Evolutionary conservation across 2,113 vertebrate species (phyloP), one percentile per base, ranked within the genome.

Genomic region (Neoarius graeffei): DNA sequence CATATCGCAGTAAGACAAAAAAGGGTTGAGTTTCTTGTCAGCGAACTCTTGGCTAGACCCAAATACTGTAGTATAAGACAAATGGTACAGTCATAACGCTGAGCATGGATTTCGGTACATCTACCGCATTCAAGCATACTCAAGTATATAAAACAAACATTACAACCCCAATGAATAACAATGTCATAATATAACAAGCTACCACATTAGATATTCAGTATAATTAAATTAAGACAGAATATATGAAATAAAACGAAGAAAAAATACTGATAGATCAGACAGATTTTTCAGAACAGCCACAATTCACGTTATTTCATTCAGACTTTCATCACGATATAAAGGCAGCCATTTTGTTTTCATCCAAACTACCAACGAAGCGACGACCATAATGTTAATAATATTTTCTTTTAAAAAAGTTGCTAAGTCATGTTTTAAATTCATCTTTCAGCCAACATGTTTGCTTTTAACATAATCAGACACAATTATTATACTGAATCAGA

Each of bases 1-100:
- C 27, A 52, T 57, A 83, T 90, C 89, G 85, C 87, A 57, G 81
- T 81, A 76, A 67, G 48, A 81, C 56, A 59, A 30, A 42, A 86
- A 74, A 81, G 54, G 59, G 6, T 50, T 80, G 2, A 73, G 80
- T 86, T 83, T 83, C 73, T 64, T 80, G 27, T 88, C 74, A 73
- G n/a, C 64, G 27, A 42, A 42, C 42, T 66, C 64, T 48, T 67
- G n/a, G 17, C 4, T 62, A 85, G 2, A 83, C 60, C 13, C 35
- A 7, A 86, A 50, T 54, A 27, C 57, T 27, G 71, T 25, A 14
- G 14, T n/a, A 3, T 11, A 56, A 35, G 6, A 77, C 4, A 85
- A 64, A 60, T 27, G 14, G 71, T 52, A 27, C 71, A 85, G 84
- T 77, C 64, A 54, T 66, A 57, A 89, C 35, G 19, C 27, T 20